Evolutionary conservation across 2,113 vertebrate species (phyloP), one percentile per base, ranked within the genome.

Genomic region (Passer domesticus): DNA sequence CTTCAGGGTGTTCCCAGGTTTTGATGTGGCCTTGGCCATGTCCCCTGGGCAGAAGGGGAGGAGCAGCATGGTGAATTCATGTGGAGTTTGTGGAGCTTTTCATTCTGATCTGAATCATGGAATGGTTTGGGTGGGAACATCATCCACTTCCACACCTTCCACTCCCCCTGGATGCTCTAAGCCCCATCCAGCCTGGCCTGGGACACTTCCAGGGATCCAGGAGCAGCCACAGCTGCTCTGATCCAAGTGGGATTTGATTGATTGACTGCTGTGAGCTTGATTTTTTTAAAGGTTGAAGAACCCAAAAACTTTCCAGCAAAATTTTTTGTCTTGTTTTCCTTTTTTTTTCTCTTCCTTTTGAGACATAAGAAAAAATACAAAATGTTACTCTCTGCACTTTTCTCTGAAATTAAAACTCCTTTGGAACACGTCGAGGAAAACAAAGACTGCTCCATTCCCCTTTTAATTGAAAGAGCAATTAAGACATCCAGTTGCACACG

Each of bases 31-130:
- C 62, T 73, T 92, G 81, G 95, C 41, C 18, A n/a, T 17, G n/a
- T 82, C 80, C 83, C 78, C 92, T 43, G 12, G 76, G 62, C 18
- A 55, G 43, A 14, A 44, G 7, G 2, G 39, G 25, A 64, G 27
- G 67, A 16, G 17, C 10, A 77, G n/a, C 25, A 6, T 13, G 0
- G 11, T 4, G 39, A 7, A 11, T 30, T 49, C 0, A 0, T 8
- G 53, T 31, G 68, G 44, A 30, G 46, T 35, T 67, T 31, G 43
- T 46, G 56, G 25, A 44, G 25, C 2, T 66, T 69, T 46, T n/a
- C 14, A 4, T 31, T 46, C 21, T 18, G 12, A 17, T 24, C 37
- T 21, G 60, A 46, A 9, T 33, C 3, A 0, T 13, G 31, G 66
- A 41, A 31, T 8, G 60, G 44, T 20, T 67, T 74, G 52, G 37